These are phyloP conservation scores for Dicranocentrus wangi DNA, from an alignment of 2,888 invertebrate species.

Conservation along the genomic window DNA sequence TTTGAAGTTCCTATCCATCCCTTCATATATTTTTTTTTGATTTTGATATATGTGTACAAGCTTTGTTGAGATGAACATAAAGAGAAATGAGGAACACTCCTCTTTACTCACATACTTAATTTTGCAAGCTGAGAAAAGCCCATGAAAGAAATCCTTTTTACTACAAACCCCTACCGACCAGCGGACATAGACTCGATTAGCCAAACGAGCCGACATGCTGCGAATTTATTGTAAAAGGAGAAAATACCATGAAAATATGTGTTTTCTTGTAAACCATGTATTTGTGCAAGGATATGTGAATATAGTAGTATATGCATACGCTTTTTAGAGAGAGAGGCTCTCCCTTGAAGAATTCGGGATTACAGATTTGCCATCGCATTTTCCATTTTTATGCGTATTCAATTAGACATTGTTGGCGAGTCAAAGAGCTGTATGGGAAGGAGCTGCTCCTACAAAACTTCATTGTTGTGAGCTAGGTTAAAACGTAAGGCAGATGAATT, in stretches of 20 bases:
- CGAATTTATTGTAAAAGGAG: constrained; percentile 49
- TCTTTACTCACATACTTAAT: no score
- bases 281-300: constrained; percentile 25
- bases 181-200: constrained; percentile 57
- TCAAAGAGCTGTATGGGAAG: no score
- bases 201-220: constrained; percentile 60
- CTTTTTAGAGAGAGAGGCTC: neutral
- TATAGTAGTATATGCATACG: neutral
- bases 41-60: constrained; percentile 6
- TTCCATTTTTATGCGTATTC: constrained; percentile 47
- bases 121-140: no score
- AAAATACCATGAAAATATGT: constrained; percentile 39
- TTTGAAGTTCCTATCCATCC: no score
- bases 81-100: constrained; percentile 12
- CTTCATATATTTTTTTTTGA: no score
- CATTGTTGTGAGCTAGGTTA: constrained; percentile 4
- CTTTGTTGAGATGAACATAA: neutral
- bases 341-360: no score
- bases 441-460: neutral
- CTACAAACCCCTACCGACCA: constrained; percentile 57
- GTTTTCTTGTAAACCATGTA: neutral
- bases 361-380: neutral
- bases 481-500: neutral
- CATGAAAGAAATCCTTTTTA: no score
- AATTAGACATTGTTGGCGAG: constrained; percentile 38